Conservation (phyloP, 2,888 invertebrate genomes). For the Apodemia duryi region DNA sequence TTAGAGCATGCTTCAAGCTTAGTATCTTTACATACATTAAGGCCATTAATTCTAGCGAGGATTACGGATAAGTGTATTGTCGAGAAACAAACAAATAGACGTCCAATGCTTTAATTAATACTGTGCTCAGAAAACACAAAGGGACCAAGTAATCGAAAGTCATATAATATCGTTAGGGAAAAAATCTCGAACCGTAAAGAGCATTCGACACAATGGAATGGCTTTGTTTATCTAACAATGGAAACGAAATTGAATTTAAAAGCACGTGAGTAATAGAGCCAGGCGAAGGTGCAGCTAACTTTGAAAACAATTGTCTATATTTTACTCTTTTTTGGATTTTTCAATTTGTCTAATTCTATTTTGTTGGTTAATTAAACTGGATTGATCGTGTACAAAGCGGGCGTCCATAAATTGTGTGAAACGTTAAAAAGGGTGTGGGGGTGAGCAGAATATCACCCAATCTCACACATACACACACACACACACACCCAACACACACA, state of each 20-base stretch:
- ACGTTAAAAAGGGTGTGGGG: no score
- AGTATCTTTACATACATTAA: constrained; percentile 4
- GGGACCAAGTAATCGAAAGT: constrained; percentile 3
- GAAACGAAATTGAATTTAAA: constrained; percentile 11
- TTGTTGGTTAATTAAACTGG: no score
- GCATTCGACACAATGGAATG: constrained; percentile 5
- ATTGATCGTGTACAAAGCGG: no score
- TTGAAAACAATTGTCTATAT: neutral
- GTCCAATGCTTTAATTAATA: constrained; percentile 10
- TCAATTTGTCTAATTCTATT: neutral
- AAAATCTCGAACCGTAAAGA: constrained; percentile 8
- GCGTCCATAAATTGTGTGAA: no score
- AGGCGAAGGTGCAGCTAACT: neutral
- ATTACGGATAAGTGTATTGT: neutral
- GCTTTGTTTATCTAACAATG: constrained; percentile 11
- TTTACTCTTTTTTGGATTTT: neutral
- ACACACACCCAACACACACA: no score
- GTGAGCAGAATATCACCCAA: no score
- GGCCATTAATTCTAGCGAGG: neutral
- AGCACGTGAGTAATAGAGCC: constrained; percentile 3
- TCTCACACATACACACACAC: no score
- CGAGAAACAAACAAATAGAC: constrained; percentile 5
- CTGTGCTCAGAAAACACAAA: neutral
- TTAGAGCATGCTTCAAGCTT: neutral
- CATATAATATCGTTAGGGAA: constrained; percentile 4